phyloP scores from a whole-genome alignment of 35 echinoderm and acorn worm genomes.

The Strongylocentrotus purpuratus region DNA sequence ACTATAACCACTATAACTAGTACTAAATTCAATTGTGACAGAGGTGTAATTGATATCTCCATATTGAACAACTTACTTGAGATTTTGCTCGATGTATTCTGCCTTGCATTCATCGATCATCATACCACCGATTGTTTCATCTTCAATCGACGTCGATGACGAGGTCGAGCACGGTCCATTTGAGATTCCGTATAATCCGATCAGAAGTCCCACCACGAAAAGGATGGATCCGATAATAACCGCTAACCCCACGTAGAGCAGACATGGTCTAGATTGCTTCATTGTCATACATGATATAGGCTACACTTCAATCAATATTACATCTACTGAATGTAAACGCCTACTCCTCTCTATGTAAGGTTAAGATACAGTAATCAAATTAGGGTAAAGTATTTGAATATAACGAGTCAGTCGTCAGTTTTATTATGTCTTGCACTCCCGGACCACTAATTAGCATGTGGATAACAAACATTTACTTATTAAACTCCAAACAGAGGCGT shows the following conservation, averaged over 20 bases:
- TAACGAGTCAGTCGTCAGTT: no score
- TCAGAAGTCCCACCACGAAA: conserved; percentile 7
- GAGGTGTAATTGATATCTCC: background rate
- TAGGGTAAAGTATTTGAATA: no score
- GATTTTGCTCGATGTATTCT: conserved; percentile 31
- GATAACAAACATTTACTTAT: no score
- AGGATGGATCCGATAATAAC: background rate
- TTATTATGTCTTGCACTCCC: no score
- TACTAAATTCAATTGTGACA: background rate
- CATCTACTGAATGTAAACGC: no score
- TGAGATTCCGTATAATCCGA: background rate
- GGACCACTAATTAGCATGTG: no score
- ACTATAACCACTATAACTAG: background rate
- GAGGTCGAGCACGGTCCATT: background rate
- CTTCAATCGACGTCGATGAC: background rate
- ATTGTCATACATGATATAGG: background rate
- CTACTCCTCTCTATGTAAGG: no score
- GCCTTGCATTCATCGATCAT: conserved; percentile 49
- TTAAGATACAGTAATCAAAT: no score
- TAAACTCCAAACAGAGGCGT: no score
- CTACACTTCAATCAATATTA: background rate
- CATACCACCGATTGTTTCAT: background rate
- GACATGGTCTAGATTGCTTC: background rate
- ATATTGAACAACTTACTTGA: background rate
- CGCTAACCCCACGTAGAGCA: background rate